Evolutionary conservation across 2,797 vertebrate species (phyloP).

Genomic region (Enteromius treurensis): DNA sequence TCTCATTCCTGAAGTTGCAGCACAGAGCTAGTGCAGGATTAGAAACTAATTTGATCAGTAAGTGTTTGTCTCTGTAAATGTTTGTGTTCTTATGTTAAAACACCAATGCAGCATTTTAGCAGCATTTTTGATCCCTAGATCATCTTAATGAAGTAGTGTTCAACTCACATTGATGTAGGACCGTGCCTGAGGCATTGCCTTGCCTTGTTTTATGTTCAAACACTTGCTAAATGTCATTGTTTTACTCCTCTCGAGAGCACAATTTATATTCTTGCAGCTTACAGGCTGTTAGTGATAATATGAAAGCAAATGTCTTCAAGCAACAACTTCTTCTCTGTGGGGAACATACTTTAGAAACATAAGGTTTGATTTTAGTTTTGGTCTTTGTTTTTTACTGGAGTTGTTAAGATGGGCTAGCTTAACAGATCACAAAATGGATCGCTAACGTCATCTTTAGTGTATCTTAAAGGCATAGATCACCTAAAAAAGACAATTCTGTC

Average conservation of each 20-base stretch:
- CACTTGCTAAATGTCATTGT: slow-evolving; percentile 16
- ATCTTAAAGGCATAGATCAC: too few relatives aligned
- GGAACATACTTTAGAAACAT: slow-evolving; percentile 3
- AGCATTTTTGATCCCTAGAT: slow-evolving; percentile 2
- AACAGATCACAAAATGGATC: background rate
- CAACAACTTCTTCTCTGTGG: slow-evolving; percentile 31
- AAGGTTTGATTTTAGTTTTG: slow-evolving; percentile 17
- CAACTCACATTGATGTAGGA: background rate
- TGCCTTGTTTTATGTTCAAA: slow-evolving; percentile 28
- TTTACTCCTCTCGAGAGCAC: slow-evolving; percentile 7
- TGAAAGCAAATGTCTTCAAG: slow-evolving; percentile 33
- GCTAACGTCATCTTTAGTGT: background rate
- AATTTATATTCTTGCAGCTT: slow-evolving; percentile 30
- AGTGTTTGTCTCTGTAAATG: slow-evolving; percentile 4
- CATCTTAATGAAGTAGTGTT: background rate
- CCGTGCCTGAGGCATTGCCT: background rate
- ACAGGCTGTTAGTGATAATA: slow-evolving; percentile 23
- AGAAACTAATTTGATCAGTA: background rate
- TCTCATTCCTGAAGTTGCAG: background rate
- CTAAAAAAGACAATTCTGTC: too few relatives aligned
- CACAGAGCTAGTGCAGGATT: background rate
- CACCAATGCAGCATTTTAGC: background rate
- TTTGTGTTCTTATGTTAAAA: background rate
- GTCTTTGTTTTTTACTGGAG: background rate
- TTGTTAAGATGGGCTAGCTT: slow-evolving; percentile 16